Conservation (phyloP, 2,113 vertebrate species). For the Odobenus rosmarus region DNA sequence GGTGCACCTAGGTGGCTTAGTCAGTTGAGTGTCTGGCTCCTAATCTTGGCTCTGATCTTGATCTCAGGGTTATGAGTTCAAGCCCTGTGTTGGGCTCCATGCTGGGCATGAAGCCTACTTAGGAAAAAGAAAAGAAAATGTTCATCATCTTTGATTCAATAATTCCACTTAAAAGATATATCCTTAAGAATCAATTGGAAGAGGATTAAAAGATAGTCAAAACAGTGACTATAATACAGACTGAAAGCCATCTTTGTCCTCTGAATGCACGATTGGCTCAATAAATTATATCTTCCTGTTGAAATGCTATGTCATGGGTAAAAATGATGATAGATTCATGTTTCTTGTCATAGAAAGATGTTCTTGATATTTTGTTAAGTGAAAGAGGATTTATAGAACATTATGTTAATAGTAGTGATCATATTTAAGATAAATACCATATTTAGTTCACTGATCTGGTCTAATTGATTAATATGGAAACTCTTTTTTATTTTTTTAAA, state of each 20-base stretch:
- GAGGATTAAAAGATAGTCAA: not conserved
- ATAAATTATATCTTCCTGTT: not conserved
- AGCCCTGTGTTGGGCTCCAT: not conserved
- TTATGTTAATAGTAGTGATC: not conserved
- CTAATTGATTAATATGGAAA: not conserved
- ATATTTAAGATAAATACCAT: not conserved
- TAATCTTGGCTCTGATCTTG: not conserved
- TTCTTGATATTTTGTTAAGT: constrained; percentile 16
- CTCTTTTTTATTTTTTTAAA: too few relatives aligned
- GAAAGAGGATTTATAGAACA: not conserved
- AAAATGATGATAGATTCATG: not conserved
- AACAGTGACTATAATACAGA: not conserved
- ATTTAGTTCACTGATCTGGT: not conserved
- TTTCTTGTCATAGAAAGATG: not conserved
- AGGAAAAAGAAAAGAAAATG: not conserved
- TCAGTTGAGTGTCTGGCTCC: rapidly evolving
- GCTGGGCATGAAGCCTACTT: not conserved
- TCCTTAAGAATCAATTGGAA: not conserved
- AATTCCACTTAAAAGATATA: not conserved
- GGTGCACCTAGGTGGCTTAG: not conserved
- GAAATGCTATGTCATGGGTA: not conserved
- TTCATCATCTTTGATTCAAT: constrained; percentile 3
- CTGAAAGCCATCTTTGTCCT: not conserved
- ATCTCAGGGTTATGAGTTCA: not conserved
- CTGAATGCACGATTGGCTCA: not conserved